Conservation (phyloP, 2,113 vertebrate species). For the Callorhinus ursinus region DNA sequence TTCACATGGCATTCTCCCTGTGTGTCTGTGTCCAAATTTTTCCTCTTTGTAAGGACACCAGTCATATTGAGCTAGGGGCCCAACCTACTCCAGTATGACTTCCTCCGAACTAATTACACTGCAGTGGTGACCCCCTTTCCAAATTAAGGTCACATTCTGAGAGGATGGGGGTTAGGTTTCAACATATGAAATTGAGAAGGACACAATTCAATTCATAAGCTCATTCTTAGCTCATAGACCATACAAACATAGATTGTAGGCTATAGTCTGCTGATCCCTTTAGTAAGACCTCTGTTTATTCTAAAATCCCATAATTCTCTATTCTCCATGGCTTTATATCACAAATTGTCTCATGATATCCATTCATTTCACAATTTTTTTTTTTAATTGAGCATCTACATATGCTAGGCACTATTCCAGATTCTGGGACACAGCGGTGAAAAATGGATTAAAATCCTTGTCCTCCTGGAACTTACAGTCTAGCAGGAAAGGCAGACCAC, state of each 20-base stretch:
- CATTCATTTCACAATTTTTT: neutral
- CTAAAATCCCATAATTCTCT: slow-evolving; percentile 19
- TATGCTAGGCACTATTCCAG: neutral
- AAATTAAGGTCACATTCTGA: slow-evolving; percentile 19
- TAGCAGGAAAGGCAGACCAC: neutral
- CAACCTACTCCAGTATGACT: neutral
- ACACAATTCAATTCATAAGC: neutral
- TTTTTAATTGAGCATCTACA: neutral
- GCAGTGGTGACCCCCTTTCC: neutral
- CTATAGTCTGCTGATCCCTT: neutral
- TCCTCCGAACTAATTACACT: neutral
- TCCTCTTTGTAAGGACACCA: neutral
- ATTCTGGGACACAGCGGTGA: neutral
- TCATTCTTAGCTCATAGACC: neutral
- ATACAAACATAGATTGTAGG: neutral
- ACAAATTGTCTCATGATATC: neutral
- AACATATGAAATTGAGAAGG: neutral
- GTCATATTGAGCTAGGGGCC: neutral
- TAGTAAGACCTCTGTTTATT: neutral
- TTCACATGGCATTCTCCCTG: neutral
- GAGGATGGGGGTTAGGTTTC: neutral
- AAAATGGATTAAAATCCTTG: neutral
- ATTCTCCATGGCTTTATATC: neutral
- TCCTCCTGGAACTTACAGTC: neutral
- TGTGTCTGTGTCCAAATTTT: neutral